Evolutionary conservation across 2,113 vertebrate genomes (phyloP), one percentile per base, ranked within the genome.

Genomic region (Cyanistes caeruleus): DNA sequence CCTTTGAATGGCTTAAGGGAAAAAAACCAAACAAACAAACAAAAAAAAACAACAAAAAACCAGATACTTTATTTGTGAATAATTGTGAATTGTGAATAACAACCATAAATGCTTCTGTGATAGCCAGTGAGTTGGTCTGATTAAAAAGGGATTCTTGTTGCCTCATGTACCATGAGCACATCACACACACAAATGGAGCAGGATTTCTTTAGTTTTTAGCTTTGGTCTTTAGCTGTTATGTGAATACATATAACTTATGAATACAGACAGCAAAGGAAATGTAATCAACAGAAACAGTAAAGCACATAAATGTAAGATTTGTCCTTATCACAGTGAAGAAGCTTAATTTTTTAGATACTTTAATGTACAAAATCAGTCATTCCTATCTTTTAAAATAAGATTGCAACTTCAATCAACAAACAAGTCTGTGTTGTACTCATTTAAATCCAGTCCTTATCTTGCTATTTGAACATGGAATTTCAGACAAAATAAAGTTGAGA

Each of bases 371-470:
- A 82, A 80, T 59, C 79, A 81, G 41, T 55, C 19, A 23, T 65
- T 93, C 11, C 39, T 95, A 49, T 86, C 72, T 88, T 86, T 90
- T 63, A 63, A 92, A 94, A 43, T 52, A 82, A 84, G 33, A 79
- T 55, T 86, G 52, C 51, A 86, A 10, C 55, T 83, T 95, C 79
- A 90, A 80, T 73, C 51, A 70, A 59, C 21, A 94, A 86, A 56
- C 81, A 90, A 75, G 55, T 11, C 16, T 81, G 14, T 77, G 37
- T 63, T 70, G 67, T 84, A 88, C n/a, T 69, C 11, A 41, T 74
- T 92, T 88, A 74, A 89, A 78, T 75, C 27, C 35, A 53, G 20
- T 65, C 43, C 39, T 89, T 91, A 79, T 90, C 72, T 83, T 44
- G 24, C 55, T 86, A 62, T 70, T 90, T 90, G 68, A 94, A 77